Evolutionary conservation across 2,113 vertebrate species (phyloP).

Genomic region (Procavia capensis): DNA sequence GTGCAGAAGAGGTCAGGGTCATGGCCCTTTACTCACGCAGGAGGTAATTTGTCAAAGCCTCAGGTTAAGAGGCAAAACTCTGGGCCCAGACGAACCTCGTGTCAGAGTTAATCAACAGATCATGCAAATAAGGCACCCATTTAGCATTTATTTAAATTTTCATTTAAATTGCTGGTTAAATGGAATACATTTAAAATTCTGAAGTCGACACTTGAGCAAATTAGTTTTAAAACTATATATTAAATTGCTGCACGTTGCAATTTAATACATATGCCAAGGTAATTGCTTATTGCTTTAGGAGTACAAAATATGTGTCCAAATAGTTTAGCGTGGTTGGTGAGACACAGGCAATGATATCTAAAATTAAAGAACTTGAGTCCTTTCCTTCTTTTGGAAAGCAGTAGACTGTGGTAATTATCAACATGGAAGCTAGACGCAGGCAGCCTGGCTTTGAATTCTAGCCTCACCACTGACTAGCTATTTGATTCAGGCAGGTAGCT

Average conservation of each 20-base stretch:
- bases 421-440: not conserved
- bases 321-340: constrained; percentile 61
- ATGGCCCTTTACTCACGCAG: not conserved
- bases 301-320: constrained; percentile 63
- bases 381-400: not conserved
- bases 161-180: constrained; percentile 77
- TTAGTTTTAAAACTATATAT: constrained; percentile 79
- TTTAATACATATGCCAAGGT: constrained; percentile 67
- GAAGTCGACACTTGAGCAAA: constrained; percentile 79
- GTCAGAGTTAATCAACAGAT: constrained; percentile 71
- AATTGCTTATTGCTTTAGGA: constrained; percentile 75
- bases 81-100: not conserved
- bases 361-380: not conserved
- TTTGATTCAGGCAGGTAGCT: not conserved
- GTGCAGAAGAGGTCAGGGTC: not conserved
- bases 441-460: constrained; percentile 16
- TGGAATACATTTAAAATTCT: constrained; percentile 74
- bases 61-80: not conserved
- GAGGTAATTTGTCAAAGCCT: constrained; percentile 14
- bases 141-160: constrained; percentile 81
- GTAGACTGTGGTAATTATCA: not conserved
- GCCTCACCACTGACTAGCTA: not conserved
- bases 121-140: constrained; percentile 74
- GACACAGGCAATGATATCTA: constrained; percentile 25
- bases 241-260: constrained; percentile 64